Evolutionary conservation across 2,888 invertebrate genomes (phyloP).

Genomic region (Eristalis arbustorum): DNA sequence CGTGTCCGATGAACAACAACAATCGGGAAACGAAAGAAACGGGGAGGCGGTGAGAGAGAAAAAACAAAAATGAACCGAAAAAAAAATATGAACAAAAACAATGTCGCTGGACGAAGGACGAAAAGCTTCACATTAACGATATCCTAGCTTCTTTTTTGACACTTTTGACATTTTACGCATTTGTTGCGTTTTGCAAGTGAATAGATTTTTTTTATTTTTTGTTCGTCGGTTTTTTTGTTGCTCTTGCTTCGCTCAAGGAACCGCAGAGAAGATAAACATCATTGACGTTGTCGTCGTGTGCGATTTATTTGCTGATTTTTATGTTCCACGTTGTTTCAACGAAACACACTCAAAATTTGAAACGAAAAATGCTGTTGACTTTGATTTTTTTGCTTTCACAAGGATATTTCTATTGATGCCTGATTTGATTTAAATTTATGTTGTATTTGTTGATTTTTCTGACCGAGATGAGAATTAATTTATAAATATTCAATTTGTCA

Average conservation of each 20-base stretch:
- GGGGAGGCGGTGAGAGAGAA: not conserved
- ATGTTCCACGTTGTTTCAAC: not conserved
- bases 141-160: slow-evolving; percentile 25
- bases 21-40: not conserved
- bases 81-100: not conserved
- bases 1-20: not conserved
- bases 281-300: not conserved
- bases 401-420: not conserved
- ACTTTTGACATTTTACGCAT: slow-evolving; percentile 48
- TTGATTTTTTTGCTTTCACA: not conserved
- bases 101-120: not conserved
- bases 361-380: not conserved
- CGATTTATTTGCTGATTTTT: slow-evolving; percentile 24
- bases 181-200: slow-evolving; percentile 2
- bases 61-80: not conserved
- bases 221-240: not conserved
- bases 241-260: slow-evolving; percentile 9
- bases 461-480: not conserved
- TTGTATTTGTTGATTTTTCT: not conserved
- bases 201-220: not conserved
- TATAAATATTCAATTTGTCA: slow-evolving; percentile 5
- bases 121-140: slow-evolving; percentile 1
- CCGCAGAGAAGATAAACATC: slow-evolving; percentile 27
- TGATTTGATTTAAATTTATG: not conserved
- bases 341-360: not conserved